Conservation (phyloP, 2,888 invertebrate species). For the Parapristionchus giblindavisi region DNA sequence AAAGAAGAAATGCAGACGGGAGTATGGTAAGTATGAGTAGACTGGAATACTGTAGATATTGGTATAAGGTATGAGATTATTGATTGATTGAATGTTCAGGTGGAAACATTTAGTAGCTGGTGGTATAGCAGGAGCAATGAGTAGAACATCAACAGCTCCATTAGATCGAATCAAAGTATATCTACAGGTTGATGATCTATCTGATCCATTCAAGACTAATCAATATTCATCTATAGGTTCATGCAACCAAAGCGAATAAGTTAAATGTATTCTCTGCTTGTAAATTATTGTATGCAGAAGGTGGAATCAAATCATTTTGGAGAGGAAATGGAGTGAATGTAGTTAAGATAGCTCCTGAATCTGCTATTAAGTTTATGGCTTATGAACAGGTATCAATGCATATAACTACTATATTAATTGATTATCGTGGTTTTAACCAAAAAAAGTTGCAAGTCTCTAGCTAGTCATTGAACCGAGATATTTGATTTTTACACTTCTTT, state of each 20-base stretch:
- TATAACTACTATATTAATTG: not conserved
- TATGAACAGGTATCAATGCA: conserved; percentile 81
- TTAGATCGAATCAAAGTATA: conserved; percentile 96
- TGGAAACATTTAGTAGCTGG: conserved; percentile 98
- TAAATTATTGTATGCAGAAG: conserved; percentile 86
- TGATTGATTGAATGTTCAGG: conserved; percentile 75
- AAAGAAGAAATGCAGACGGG: conserved; percentile 91
- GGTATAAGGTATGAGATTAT: not conserved
- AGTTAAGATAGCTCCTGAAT: conserved; percentile 97
- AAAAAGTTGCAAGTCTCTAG: too few species aligned
- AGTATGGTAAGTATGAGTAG: conserved; percentile 11
- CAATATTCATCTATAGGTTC: conserved; percentile 77
- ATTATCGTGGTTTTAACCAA: too few species aligned
- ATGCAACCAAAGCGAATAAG: conserved; percentile 75
- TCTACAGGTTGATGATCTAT: conserved; percentile 86
- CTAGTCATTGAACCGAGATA: too few species aligned
- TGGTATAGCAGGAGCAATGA: conserved; percentile 93
- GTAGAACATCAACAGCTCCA: conserved; percentile 94
- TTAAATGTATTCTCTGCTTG: conserved; percentile 76
- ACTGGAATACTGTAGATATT: not conserved
- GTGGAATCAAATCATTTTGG: conserved; percentile 90
- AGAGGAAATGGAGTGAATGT: conserved; percentile 98
- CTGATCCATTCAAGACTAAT: not conserved
- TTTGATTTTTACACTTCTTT: too few species aligned
- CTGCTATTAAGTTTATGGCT: conserved; percentile 96